phyloP scores from a whole-genome alignment of 1,140 invertebrate species.

The Venturia canescens region DNA sequence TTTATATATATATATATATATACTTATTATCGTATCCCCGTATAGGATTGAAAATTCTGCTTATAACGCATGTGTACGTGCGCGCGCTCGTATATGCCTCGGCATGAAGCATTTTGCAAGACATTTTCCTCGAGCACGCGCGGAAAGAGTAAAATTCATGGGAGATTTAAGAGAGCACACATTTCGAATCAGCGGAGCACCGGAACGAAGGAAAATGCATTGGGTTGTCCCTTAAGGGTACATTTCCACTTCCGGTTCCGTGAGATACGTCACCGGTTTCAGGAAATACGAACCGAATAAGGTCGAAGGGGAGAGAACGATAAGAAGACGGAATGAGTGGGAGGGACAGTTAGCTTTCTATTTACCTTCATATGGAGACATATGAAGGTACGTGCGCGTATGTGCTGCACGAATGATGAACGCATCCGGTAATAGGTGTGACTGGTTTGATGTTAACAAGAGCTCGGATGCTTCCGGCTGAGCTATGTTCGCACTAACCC shows the following conservation, averaged over 20 bases:
- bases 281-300: slow-evolving; percentile 1
- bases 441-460: slow-evolving; percentile 49
- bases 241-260: neutral
- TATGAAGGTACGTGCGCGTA: neutral
- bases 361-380: neutral
- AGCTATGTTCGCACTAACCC: slow-evolving; percentile 50
- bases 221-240: too few species aligned
- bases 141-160: too few species aligned
- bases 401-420: slow-evolving; percentile 10
- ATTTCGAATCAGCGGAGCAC: too few species aligned
- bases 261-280: slow-evolving; percentile 3
- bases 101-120: too few species aligned
- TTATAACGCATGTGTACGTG: too few species aligned
- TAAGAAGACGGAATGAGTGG: neutral
- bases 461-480: slow-evolving; percentile 48
- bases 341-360: slow-evolving; percentile 2
- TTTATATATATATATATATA: too few species aligned
- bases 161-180: too few species aligned
- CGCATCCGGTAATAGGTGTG: slow-evolving; percentile 31
- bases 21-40: too few species aligned
- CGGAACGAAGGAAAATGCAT: too few species aligned
- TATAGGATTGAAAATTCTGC: too few species aligned
- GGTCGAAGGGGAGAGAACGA: neutral
- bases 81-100: too few species aligned
- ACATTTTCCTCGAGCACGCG: too few species aligned